Evolutionary conservation across 2,797 vertebrate species (phyloP).

Genomic region (Galago senegalensis): DNA sequence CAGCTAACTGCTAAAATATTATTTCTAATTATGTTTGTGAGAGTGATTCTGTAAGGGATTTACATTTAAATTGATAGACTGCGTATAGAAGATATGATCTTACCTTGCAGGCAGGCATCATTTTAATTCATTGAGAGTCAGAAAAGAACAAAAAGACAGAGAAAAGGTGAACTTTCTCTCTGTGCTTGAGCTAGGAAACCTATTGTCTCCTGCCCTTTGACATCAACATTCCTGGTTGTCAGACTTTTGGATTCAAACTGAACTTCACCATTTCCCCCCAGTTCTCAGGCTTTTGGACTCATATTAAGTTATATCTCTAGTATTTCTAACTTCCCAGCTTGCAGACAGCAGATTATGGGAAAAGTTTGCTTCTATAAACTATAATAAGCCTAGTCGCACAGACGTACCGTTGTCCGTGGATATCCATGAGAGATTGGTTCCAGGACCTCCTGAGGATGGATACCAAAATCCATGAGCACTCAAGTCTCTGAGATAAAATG

Average conservation of each 20-base stretch:
- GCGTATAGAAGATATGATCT: not conserved
- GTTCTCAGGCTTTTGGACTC: not conserved
- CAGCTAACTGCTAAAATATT: not conserved
- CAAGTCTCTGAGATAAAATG: not conserved
- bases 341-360: not conserved
- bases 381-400: not conserved
- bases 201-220: not conserved
- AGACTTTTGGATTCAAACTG: not conserved
- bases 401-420: not conserved
- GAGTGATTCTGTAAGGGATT: not conserved
- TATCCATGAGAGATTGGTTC: not conserved
- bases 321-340: not conserved
- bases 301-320: not conserved
- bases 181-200: not conserved
- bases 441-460: not conserved
- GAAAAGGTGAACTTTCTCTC: not conserved
- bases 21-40: not conserved
- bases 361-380: not conserved
- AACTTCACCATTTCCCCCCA: not conserved
- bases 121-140: not conserved
- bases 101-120: not conserved
- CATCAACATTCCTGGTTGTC: not conserved
- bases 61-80: not conserved
- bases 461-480: not conserved
- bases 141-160: not conserved